A percentile compares a stretch with the other conserved stretches of the same genome.
These are phyloP conservation scores for Madoqua kirkii DNA, from an alignment of 2,113 vertebrate genomes.

Conservation along the genomic window DNA sequence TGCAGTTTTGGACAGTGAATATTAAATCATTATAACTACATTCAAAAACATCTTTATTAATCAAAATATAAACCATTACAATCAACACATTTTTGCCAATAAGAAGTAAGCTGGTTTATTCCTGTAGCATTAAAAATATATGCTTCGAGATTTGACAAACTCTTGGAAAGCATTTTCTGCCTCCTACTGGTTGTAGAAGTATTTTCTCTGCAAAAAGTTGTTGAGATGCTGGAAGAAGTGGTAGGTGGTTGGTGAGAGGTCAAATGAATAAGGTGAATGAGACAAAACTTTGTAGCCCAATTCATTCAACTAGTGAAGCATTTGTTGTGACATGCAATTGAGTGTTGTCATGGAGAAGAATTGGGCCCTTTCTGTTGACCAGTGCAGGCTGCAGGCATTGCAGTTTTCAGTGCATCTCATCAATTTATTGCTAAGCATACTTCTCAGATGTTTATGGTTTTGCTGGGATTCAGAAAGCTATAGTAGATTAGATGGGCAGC, in stretches of 20 bases:
- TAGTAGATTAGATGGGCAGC: not conserved
- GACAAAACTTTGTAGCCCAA: not conserved
- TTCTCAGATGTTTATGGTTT: not conserved
- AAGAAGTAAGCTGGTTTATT: not conserved
- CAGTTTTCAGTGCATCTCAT: not conserved
- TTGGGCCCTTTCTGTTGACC: not conserved
- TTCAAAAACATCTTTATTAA: not conserved
- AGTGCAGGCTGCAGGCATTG: not conserved
- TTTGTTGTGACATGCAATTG: not conserved
- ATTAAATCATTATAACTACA: not conserved
- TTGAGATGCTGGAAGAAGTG: not conserved
- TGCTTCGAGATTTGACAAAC: not conserved
- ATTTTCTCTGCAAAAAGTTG: not conserved
- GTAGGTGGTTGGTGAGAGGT: not conserved
- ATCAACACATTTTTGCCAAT: not conserved
- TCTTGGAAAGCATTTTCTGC: not conserved
- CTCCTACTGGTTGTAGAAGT: not conserved
- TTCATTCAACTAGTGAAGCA: not conserved
- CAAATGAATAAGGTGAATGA: not conserved
- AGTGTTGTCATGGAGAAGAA: not conserved
- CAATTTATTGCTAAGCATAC: not conserved
- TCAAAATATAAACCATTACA: not conserved
- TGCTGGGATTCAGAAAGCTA: not conserved
- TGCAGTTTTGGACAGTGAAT: not conserved
- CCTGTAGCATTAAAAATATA: not conserved